phyloP scores from a whole-genome alignment of 2,113 vertebrate species.

The Ammospiza caudacuta region DNA sequence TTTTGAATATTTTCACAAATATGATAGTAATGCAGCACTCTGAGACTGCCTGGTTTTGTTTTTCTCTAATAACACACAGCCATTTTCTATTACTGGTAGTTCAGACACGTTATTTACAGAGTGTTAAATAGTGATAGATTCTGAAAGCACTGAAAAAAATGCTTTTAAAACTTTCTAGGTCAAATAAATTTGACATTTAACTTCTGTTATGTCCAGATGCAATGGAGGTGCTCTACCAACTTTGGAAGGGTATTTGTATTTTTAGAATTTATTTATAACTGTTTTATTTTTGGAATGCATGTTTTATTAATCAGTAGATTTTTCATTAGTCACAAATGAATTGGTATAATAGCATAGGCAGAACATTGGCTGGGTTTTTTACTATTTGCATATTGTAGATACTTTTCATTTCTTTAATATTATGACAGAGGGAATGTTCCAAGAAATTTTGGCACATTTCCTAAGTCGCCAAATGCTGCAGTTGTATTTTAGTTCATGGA shows the following conservation, averaged over 20 bases:
- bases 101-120: neutral
- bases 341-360: conserved; percentile 40
- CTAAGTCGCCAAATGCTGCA: conserved; percentile 13
- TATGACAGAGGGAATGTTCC: conserved; percentile 23
- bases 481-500: conserved; percentile 41
- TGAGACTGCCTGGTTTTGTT: neutral
- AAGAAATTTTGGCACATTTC: conserved; percentile 38
- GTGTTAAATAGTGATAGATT: neutral
- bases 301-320: conserved; percentile 46
- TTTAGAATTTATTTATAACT: conserved; percentile 27
- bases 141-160: neutral
- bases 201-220: neutral
- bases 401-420: conserved; percentile 47
- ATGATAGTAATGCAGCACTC: neutral
- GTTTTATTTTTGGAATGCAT: conserved; percentile 27
- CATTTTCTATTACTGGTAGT: neutral
- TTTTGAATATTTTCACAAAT: neutral
- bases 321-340: conserved; percentile 57
- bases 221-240: neutral
- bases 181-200: neutral
- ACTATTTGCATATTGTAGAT: conserved; percentile 32
- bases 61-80: neutral
- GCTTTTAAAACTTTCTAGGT: neutral
- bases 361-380: conserved; percentile 19
- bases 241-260: conserved; percentile 7